These are phyloP conservation scores for Acleris sparsana DNA, from an alignment of 2,888 invertebrate genomes.

Conservation along the genomic window DNA sequence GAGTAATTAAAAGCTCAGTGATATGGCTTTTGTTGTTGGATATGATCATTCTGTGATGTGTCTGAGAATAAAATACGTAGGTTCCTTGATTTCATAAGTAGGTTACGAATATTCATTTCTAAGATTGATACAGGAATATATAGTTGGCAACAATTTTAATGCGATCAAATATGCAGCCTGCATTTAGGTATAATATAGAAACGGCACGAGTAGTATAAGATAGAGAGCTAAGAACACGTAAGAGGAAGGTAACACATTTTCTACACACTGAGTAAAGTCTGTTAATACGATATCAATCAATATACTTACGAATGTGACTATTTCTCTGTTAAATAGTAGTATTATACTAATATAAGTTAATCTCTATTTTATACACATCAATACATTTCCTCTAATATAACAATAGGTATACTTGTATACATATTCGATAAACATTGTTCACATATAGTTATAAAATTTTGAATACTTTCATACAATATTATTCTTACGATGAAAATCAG, in stretches of 20 bases:
- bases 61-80: background rate
- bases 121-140: background rate
- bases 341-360: slow-evolving; percentile 55
- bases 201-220: slow-evolving; percentile 1
- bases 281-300: slow-evolving; percentile 27
- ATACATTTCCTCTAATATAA: slow-evolving; percentile 55
- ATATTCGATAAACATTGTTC: slow-evolving; percentile 61
- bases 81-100: too few relatives aligned
- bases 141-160: background rate
- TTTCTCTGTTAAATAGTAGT: slow-evolving; percentile 47
- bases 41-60: slow-evolving; percentile 45
- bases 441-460: slow-evolving; percentile 68
- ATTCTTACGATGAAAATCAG: slow-evolving; percentile 78
- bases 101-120: background rate
- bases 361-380: slow-evolving; percentile 54
- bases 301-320: slow-evolving; percentile 28
- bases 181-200: background rate
- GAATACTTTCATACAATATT: slow-evolving; percentile 54
- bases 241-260: slow-evolving; percentile 29
- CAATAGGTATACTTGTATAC: slow-evolving; percentile 65
- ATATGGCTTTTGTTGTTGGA: slow-evolving; percentile 59
- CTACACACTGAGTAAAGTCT: slow-evolving; percentile 31
- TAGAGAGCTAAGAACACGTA: slow-evolving; percentile 31
- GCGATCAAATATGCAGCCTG: background rate
- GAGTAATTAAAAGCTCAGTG: slow-evolving; percentile 50